Evolutionary conservation across 2,888 invertebrate genomes (phyloP).

Genomic region (Phyto melanocephala): DNA sequence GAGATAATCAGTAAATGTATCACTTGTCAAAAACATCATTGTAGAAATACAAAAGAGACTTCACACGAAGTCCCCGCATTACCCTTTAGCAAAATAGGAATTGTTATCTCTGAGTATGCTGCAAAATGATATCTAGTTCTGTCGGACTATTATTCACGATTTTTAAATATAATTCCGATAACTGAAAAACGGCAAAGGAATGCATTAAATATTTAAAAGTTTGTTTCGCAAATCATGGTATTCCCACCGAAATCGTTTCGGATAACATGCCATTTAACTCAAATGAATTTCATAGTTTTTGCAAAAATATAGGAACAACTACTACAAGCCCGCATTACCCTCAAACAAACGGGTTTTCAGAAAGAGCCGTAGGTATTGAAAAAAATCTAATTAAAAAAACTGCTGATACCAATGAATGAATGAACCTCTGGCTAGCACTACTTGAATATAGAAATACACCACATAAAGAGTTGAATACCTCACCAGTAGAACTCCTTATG

Average conservation of each 20-base stretch:
- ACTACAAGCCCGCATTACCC: no score
- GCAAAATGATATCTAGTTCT: slow-evolving; percentile 47
- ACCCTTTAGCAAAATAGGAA: not conserved
- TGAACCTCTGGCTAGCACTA: no score
- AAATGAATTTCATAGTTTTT: slow-evolving; percentile 45
- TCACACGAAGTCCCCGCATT: slow-evolving; percentile 36
- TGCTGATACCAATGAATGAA: no score
- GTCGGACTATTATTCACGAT: slow-evolving; percentile 56
- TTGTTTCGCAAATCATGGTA: slow-evolving; percentile 60
- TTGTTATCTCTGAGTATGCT: slow-evolving; percentile 55
- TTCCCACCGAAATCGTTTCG: slow-evolving; percentile 55
- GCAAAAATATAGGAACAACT: no score
- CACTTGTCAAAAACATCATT: slow-evolving; percentile 49
- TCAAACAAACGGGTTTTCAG: no score
- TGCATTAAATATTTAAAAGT: no score
- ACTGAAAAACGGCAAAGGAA: slow-evolving; percentile 56
- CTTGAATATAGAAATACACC: no score
- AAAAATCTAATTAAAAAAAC: no score
- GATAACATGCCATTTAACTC: slow-evolving; percentile 61
- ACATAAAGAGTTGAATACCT: no score
- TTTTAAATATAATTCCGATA: slow-evolving; percentile 57
- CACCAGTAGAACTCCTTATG: no score
- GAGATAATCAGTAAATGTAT: slow-evolving; percentile 47
- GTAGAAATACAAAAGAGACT: slow-evolving; percentile 49
- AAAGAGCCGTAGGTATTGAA: no score